These are phyloP conservation scores for Doris montereyensis DNA, from an alignment of 2,888 invertebrate genomes.

Conservation along the genomic window DNA sequence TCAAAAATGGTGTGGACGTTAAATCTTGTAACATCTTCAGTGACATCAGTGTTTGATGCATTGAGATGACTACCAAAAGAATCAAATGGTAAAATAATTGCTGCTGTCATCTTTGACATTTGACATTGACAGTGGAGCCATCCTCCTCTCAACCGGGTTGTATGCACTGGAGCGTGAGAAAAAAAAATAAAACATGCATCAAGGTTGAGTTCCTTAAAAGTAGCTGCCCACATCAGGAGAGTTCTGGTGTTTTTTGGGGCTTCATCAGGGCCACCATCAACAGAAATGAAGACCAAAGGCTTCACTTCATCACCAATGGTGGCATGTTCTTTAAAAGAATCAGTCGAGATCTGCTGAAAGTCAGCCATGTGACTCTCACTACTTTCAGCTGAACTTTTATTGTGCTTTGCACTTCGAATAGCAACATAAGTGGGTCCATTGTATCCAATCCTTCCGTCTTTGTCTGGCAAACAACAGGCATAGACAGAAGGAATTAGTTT, in stretches of 20 bases:
- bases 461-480: conserved; percentile 24
- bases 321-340: background rate
- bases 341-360: background rate
- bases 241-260: background rate
- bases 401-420: background rate
- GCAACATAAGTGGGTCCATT: background rate
- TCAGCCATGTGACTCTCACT: background rate
- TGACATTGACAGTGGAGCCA: conserved; percentile 22
- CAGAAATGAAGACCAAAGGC: background rate
- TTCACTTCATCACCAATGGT: background rate
- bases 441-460: background rate
- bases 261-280: background rate
- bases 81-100: conserved; percentile 8
- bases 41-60: conserved; percentile 5
- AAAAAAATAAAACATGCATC: conserved; percentile 27
- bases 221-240: background rate
- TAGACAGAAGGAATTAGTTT: conserved; percentile 22
- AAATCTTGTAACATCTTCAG: too few species aligned
- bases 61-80: conserved; percentile 16
- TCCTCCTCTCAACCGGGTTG: conserved; percentile 25
- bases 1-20: too few species aligned
- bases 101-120: background rate
- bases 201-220: conserved; percentile 11
- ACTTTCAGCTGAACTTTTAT: background rate
- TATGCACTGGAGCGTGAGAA: background rate